Base-by-base conservation (phyloP, 2,888 invertebrate genomes). In the Cantharis lateralis region DNA sequence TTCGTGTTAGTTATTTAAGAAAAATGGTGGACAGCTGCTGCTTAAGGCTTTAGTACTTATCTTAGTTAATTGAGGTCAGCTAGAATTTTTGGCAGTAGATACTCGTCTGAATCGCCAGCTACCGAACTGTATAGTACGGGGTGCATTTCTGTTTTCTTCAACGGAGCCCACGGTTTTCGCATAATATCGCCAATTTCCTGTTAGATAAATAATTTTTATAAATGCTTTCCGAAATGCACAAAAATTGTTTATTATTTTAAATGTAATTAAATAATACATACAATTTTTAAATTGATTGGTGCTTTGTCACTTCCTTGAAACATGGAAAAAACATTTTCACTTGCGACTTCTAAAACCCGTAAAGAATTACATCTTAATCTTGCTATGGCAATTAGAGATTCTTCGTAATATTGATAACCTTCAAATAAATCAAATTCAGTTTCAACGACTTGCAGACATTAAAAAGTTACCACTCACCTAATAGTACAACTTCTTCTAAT, bases 351-450 rank as follows among this genome's bases (percentile, higher is more conserved):
- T 62, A 93, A 87, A 66, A 89, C 88, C 79, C 89, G 89, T 80
- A 93, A 87, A 28, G 88, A 89, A 18, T 89, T 84, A 68, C 91
- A 91, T 73, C 92, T 88, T 48, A 93, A 88, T 80, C 93, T 89
- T 62, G 92, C 91, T 71, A 94, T 92, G 18, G 93, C 93, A 28
- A 93, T 88, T 72, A 93, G 86, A 87, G 93, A 91, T 80, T 92
- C 90, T 76, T 91, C 91, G 79, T 88, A 89, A 84, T 93, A 91
- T 81, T 91, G 91, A 84, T 92, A 92, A 61, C 93, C 91, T 81
- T 88, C 85, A 71, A 11, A 73, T 10, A 10, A 71, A 62, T 26
- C 15, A 13, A 26, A 18, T 10, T 24, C 4, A 15, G 3, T 10
- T 63, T 15, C 24, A 9, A 24, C 9, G 9, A 7, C n/a, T 72